Evolutionary conservation across 2,888 invertebrate genomes (phyloP), one percentile per base, ranked within the genome.

Genomic region (Ceraclea dissimilis): DNA sequence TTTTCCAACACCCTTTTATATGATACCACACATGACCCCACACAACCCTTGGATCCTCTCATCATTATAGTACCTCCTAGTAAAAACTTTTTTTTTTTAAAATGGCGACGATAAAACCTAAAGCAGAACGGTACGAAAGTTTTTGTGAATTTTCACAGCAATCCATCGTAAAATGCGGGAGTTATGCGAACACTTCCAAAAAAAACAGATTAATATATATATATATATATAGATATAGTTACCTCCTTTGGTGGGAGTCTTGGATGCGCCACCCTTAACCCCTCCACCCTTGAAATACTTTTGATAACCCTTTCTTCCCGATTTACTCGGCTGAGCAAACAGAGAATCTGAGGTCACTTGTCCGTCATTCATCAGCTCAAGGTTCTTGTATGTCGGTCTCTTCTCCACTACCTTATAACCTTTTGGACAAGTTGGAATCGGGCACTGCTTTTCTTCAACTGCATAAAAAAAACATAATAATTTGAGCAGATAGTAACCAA

Each of bases 401-500:
- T 57, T 62, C 62, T 67, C 67, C 31, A 77, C 72, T 0, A 83
- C 71, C 34, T 75, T 74, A 69, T 86, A 86, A 26, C 80, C 81
- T 0, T 78, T 76, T 0, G 84, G 85, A 65, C 89, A 90, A 49
- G 71, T 67, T 2, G 79, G 76, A 49, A 69, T 68, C 0, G 79
- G 79, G 63, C 82, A 82, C 44, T 22, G 64, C 48, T 69, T 72
- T 13, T 76, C 70, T 56, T 63, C 47, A 18, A 49, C 58, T 60
- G 50, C 21, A 56, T 33, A 33, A 21, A 43, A 17, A 43, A n/a
- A n/a, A n/a, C n/a, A n/a, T n/a, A n/a, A n/a, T n/a, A n/a, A n/a
- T n/a, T n/a, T n/a, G n/a, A n/a, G n/a, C n/a, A n/a, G n/a, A 20
- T 34, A 18, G 54, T 34, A 20, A 51, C 46, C 22, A 22, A 34